phyloP scores from a whole-genome alignment of 1,140 invertebrate genomes.

The Drosophila sechellia region DNA sequence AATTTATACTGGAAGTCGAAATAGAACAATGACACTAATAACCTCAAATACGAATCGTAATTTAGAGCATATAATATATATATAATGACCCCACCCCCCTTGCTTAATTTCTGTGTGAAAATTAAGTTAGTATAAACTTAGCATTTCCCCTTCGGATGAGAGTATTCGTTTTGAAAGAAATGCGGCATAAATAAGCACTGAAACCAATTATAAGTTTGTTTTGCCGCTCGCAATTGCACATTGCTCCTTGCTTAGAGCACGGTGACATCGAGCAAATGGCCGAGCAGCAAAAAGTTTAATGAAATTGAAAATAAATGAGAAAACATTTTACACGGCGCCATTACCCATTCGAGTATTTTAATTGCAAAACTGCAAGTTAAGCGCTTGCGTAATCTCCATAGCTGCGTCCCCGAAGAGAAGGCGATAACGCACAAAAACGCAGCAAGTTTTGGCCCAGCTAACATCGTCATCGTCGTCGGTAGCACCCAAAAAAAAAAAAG shows the following conservation, averaged over 20 bases:
- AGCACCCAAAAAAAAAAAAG: neutral
- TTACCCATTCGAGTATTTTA: slow-evolving; percentile 60
- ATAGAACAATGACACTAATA: no score
- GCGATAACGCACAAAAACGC: neutral
- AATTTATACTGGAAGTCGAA: no score
- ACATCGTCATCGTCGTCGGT: slow-evolving; percentile 14
- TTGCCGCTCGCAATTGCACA: slow-evolving; percentile 65
- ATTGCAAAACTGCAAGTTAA: slow-evolving; percentile 72
- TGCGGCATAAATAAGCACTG: slow-evolving; percentile 78
- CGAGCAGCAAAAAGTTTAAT: slow-evolving; percentile 74
- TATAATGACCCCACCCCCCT: no score
- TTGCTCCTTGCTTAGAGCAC: slow-evolving; percentile 53
- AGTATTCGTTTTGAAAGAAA: slow-evolving; percentile 70
- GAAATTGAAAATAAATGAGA: slow-evolving; percentile 82
- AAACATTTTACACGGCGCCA: slow-evolving; percentile 69
- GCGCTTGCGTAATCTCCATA: slow-evolving; percentile 47
- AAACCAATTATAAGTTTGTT: slow-evolving; percentile 82
- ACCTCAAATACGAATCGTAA: no score
- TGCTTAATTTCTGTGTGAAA: no score
- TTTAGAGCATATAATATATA: no score
- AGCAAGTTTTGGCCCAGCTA: neutral
- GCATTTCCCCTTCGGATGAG: slow-evolving; percentile 9
- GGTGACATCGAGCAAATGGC: slow-evolving; percentile 74
- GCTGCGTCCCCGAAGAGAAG: slow-evolving; percentile 9
- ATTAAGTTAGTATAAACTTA: neutral